Base-by-base conservation (phyloP, 2,113 vertebrate species). In the Ariopsis seemanni region DNA sequence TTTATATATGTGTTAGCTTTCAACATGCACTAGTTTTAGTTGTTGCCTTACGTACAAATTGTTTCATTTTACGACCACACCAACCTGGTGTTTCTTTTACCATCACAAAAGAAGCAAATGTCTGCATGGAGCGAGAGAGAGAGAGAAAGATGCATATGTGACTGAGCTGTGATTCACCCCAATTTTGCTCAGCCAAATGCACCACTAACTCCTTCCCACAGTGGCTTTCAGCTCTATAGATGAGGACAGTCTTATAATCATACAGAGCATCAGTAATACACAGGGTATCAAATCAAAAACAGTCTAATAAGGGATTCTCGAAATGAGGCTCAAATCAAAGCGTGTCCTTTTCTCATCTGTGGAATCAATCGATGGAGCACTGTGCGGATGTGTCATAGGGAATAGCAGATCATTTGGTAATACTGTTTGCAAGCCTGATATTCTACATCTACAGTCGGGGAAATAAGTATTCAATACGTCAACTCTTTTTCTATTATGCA, bases 161-260 rank as follows among this genome's bases (percentile, higher is more conserved):
- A 82, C n/a, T 75, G 80, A 80, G 52, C 62, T 50, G 62, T 85
- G 86, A 90, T 85, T 89, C 88, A 87, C 53, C 72, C 71, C 82
- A 55, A 80, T 83, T 34, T 63, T 78, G 83, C 63, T 60, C 50
- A 83, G 83, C 80, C 60, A 88, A 90, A 81, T 71, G n/a, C 48
- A 81, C 60, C 4, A 55, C 79, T 88, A 90, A 88, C 83, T 86
- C 58, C 25, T 62, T 72, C 85, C 86, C 34, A 63, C 89, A 83
- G 78, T 9, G 30, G 30, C 53, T 87, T 87, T 89, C 83, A 87
- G 77, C 58, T 85, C 67, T 81, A 82, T 7, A 86, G 83, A 87
- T n/a, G 85, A 62, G 15, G 71, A 82, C 79, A 62, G 83, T 55
- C 22, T 22, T 65, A 85, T 62, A 67, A 71, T 75, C 53, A 88